Evolutionary conservation across 2,113 vertebrate species (phyloP).

Genomic region (Strix aluco): DNA sequence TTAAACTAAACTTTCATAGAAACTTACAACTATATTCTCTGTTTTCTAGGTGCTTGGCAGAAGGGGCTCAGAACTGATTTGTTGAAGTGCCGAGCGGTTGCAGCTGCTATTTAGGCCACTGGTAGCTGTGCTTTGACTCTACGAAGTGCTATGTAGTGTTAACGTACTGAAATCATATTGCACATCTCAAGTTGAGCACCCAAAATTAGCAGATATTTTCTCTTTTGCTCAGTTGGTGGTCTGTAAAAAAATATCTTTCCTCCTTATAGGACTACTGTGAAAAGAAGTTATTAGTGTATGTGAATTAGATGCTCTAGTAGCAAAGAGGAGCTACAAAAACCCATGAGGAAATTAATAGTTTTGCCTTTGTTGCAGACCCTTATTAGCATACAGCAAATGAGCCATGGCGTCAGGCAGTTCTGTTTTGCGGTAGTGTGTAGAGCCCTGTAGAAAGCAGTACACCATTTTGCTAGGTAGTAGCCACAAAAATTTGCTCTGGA

Average conservation of each 20-base stretch:
- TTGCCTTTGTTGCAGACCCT: neutral
- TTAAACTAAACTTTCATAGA: neutral
- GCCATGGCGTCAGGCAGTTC: neutral
- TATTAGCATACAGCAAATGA: constrained; percentile 6
- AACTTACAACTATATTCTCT: neutral
- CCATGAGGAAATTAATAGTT: neutral
- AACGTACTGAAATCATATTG: neutral
- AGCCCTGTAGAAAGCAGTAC: neutral
- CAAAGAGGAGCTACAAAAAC: neutral
- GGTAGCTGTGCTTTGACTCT: neutral
- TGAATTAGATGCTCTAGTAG: neutral
- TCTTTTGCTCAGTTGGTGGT: neutral
- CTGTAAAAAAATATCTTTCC: neutral
- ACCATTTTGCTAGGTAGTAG: neutral
- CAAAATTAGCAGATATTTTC: neutral
- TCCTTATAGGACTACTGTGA: neutral
- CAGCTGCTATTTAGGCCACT: neutral
- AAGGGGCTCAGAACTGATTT: neutral
- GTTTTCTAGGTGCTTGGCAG: neutral
- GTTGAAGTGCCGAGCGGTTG: neutral
- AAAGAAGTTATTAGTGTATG: neutral
- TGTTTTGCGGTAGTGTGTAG: neutral
- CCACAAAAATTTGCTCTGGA: neutral
- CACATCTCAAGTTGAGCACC: neutral
- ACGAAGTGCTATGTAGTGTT: neutral